Conservation (phyloP, 1,140 invertebrate genomes). For the Polypedilum vanderplanki region DNA sequence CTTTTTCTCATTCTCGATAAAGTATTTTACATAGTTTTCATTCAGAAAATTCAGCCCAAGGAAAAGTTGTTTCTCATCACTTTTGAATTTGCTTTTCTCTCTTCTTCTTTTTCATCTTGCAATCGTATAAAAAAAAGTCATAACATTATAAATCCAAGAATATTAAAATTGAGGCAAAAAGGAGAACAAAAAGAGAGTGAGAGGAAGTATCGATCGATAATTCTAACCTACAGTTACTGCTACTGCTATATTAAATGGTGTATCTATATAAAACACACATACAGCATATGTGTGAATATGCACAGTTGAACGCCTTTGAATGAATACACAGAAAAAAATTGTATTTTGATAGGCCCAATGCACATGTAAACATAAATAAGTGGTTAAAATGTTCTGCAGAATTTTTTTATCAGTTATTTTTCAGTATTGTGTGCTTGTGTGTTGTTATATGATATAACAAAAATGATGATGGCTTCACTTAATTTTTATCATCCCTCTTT, state of each 20-base stretch:
- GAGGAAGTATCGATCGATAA: neutral
- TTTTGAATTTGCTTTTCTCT: neutral
- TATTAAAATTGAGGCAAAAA: neutral
- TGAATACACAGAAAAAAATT: neutral
- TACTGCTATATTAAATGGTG: neutral
- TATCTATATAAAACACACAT: neutral
- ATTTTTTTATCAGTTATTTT: neutral
- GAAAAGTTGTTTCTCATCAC: neutral
- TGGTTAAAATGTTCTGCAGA: neutral
- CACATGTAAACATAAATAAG: slow-evolving; percentile 6
- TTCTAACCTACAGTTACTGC: neutral
- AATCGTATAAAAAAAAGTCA: neutral
- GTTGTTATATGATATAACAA: neutral
- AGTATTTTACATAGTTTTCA: slow-evolving; percentile 11
- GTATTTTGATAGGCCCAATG: neutral
- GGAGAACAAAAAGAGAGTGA: too few species aligned
- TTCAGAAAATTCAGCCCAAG: neutral
- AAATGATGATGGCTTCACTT: neutral
- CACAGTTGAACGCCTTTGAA: neutral
- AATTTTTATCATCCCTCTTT: neutral
- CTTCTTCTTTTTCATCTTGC: neutral
- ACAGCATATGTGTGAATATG: neutral
- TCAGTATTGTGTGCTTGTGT: neutral
- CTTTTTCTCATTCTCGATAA: neutral
- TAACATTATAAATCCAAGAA: neutral